Evolutionary conservation across 2,888 invertebrate genomes (phyloP), one percentile per base, ranked within the genome.

Genomic region (Patella pellucida): DNA sequence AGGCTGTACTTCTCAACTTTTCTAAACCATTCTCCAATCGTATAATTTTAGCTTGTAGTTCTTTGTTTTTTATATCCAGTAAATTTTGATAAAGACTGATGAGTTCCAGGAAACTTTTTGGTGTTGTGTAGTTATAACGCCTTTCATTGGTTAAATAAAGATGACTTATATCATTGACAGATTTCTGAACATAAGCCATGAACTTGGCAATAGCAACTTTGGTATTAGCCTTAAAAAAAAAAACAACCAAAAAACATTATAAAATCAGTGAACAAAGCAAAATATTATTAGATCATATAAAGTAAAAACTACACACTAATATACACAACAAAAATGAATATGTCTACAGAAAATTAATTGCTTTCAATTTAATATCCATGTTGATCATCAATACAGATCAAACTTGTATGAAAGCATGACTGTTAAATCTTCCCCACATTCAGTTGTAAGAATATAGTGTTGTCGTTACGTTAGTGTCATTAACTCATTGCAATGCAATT

Each of bases 41-140:
- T 27, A 94, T 93, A 74, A 98, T 96, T 89, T 96, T 96, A 16
- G 94, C 95, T 78, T 94, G 94, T n/a, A 98, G 92, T 86, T 98
- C 96, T n/a, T 93, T 92, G 74, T 95, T 94, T 91, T 98, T 97
- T 81, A 94, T 94, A 81, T 94, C 94, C 11, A 98, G 93, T 27
- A 98, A 92, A 90, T 97, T 97, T 1, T 95, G 94, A 89, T 98
- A 98, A 68, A 98, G 92, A 86, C 95, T 96, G 78, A 98, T 98
- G 92, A 97, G 97, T 89, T 98, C 98, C 73, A 98, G 92, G 92
- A 97, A 98, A 81, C 97, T 97, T 91, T 98, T 98, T 0, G 98
- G 98, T 9, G 98, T 98, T 0, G 98, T 98, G 89, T 98, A 98
- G 91, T 98, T 98, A 91, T 96, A 98, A 69, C 98, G 94, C 71